Base-by-base conservation (phyloP, 2,797 vertebrate genomes). In the Megalops cyprinoides region DNA sequence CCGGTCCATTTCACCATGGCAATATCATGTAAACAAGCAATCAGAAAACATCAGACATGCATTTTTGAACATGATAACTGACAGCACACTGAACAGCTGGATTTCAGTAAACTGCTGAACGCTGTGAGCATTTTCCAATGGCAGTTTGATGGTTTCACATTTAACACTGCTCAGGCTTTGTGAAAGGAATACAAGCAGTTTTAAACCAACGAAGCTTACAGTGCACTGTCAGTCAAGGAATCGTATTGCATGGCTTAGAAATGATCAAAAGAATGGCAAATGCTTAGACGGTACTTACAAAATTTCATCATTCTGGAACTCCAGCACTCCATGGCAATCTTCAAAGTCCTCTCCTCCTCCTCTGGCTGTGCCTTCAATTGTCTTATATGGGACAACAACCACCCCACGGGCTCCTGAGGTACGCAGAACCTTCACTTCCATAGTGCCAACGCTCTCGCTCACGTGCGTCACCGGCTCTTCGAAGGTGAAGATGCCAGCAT, bases 291-390 rank as follows among this genome's bases (percentile, higher is more conserved):
- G 85, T 87, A 99, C 98, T 99, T 95, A 99, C 98, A 99, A 97
- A 91, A 99, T 99, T 89, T 99, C 98, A 2, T 99, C 98, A 0
- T 99, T 99, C 92, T 99, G 97, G 93, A 99, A 99, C 87, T 99
- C 97, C 75, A 99, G 94, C 87, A 98, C 87, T 79, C 98, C 98
- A 0, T 97, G 97, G 18, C 87, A 92, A 87, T 99, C 98, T 89
- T 99, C 98, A 0, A 99, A 99, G 91, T 99, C 98, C 87, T 99
- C 98, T 0, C 98, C 98, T 39, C 95, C 95, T 1, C 98, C 98
- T 85, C 94, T 95, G 0, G 98, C 98, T 0, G 97, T 94, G 78
- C 98, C 98, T 92, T 99, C 98, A 0, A 98, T 56, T 62, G 98
- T 99, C 93, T 98, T 99, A 91, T 98, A 99, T 1, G 98, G 98